Conservation (phyloP, 2,888 invertebrate genomes). For the Hyposoter dolosus region DNA sequence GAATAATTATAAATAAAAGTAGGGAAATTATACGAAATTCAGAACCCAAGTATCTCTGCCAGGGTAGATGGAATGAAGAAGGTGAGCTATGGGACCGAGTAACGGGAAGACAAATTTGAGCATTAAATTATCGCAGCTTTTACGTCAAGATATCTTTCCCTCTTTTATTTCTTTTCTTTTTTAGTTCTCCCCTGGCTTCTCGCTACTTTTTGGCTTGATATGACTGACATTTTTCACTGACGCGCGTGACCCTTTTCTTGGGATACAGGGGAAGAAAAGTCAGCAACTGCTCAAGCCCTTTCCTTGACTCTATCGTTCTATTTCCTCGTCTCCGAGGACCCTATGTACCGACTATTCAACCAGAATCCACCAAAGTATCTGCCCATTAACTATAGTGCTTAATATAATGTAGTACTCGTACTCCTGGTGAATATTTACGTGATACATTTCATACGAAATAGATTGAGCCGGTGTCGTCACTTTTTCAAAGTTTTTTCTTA, state of each 20-base stretch:
- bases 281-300: slow-evolving; percentile 34
- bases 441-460: background rate
- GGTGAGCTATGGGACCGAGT: slow-evolving; percentile 46
- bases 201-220: slow-evolving; percentile 66
- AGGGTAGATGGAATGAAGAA: slow-evolving; percentile 27
- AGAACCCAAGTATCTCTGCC: slow-evolving; percentile 22
- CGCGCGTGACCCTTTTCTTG: slow-evolving; percentile 44
- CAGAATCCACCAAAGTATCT: slow-evolving; percentile 59
- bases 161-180: slow-evolving; percentile 9
- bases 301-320: slow-evolving; percentile 15
- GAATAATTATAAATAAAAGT: slow-evolving; percentile 42
- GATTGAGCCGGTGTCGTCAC: background rate
- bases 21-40: slow-evolving; percentile 64
- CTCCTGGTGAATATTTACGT: slow-evolving; percentile 1
- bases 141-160: slow-evolving; percentile 65
- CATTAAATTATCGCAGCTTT: slow-evolving; percentile 71
- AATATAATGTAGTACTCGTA: background rate
- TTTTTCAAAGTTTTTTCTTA: background rate
- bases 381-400: slow-evolving; percentile 52
- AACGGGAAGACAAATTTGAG: slow-evolving; percentile 68
- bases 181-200: slow-evolving; percentile 50
- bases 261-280: slow-evolving; percentile 9
- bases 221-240: slow-evolving; percentile 71
- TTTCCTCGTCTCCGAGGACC: slow-evolving; percentile 25
- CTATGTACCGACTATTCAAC: slow-evolving; percentile 34